Evolutionary conservation across 2,797 vertebrate species (phyloP), one percentile per base, ranked within the genome.

Genomic region (Hybognathus amarus): DNA sequence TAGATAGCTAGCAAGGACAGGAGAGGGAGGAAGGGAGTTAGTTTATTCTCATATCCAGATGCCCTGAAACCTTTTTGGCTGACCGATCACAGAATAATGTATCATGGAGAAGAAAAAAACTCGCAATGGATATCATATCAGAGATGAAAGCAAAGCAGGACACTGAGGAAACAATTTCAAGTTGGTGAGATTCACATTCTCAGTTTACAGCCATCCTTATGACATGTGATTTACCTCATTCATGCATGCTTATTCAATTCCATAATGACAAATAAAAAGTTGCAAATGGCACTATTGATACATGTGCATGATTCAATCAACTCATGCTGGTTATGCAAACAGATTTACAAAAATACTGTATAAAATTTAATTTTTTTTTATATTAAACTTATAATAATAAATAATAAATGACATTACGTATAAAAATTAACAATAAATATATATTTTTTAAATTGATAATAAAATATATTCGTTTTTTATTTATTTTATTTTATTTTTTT

Each of bases 31-130:
- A 71, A 64, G 76, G 12, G 8, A 24, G 33, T 79, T 11, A 59
- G 70, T 24, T 59, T 30, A 33, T 40, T 70, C 50, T 80, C 38
- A 70, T 59, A 70, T 45, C 50, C 52, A 27, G 36, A 80, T 59
- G 68, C 8, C 40, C 24, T 70, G 24, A 42, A 59, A 59, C 10
- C 36, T 56, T 38, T 66, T 45, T 70, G 68, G 78, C 67, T 33
- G n/a, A 79, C 47, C 36, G 11, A 74, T n/a, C n/a, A 74, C 47
- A 36, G 11, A 54, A 7, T 20, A 73, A 70, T 15, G 40, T 15
- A 69, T 69, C 22, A 8, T 13, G 40, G 2, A 2, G 1, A 27
- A 30, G 2, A 27, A n/a, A 15, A 22, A 20, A 3, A 47, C 17
- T 30, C 22, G 30, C 45, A 73, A 12, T 50, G 24, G 15, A 9